Conservation (phyloP, 2,888 invertebrate species). For the Melinopterus prodromus region DNA sequence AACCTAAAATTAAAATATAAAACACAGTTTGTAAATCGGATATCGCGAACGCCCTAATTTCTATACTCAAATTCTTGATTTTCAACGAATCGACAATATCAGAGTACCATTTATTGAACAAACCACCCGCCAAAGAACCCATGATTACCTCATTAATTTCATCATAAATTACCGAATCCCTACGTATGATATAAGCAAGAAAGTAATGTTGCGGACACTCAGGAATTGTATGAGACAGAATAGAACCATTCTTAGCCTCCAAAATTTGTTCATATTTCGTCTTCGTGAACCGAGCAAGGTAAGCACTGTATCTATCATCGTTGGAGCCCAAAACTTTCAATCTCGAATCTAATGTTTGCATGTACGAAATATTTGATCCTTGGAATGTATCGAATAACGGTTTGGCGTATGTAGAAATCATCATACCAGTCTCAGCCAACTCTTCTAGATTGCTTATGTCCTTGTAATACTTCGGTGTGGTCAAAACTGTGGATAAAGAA, state of each 20-base stretch:
- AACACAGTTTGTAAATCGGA: slow-evolving; percentile 12
- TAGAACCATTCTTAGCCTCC: slow-evolving; percentile 48
- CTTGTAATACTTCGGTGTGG: slow-evolving; percentile 57
- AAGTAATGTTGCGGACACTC: slow-evolving; percentile 59
- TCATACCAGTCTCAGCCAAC: slow-evolving; percentile 52
- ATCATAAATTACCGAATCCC: slow-evolving; percentile 53
- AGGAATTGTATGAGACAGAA: slow-evolving; percentile 54
- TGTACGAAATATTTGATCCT: slow-evolving; percentile 50
- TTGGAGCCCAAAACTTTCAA: slow-evolving; percentile 51
- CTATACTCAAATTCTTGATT: neutral
- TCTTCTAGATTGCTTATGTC: slow-evolving; percentile 57
- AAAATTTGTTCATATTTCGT: slow-evolving; percentile 27
- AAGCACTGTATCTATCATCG: slow-evolving; percentile 38
- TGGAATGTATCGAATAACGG: slow-evolving; percentile 58
- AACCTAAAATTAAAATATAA: slow-evolving; percentile 18
- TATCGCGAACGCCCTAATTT: slow-evolving; percentile 13
- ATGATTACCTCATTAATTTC: slow-evolving; percentile 52
- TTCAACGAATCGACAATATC: slow-evolving; percentile 34
- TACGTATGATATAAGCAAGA: slow-evolving; percentile 54
- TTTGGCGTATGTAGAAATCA: slow-evolving; percentile 57
- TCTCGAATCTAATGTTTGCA: slow-evolving; percentile 54
- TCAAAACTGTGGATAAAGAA: slow-evolving; percentile 58
- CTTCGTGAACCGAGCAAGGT: slow-evolving; percentile 32
- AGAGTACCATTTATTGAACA: slow-evolving; percentile 56
- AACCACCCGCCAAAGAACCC: slow-evolving; percentile 53